Evolutionary conservation across 2,888 invertebrate genomes (phyloP).

Genomic region (Stegophylla sp.): DNA sequence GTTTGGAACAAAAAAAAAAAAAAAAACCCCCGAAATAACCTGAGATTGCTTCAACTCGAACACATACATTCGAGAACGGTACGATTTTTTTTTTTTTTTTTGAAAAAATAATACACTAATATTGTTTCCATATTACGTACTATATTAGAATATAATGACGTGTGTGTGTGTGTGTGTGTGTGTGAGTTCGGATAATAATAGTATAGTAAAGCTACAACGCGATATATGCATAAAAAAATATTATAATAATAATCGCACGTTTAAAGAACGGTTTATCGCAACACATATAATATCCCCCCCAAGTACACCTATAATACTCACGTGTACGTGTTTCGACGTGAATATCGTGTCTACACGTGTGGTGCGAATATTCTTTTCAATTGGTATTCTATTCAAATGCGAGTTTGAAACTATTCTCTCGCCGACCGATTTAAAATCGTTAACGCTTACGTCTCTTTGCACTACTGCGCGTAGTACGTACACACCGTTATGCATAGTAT

Average conservation of each 20-base stretch:
- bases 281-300: no score
- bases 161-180: background rate
- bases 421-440: no score
- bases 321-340: no score
- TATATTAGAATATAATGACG: no score
- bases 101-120: background rate
- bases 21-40: no score
- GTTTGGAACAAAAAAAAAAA: slow-evolving; percentile 28
- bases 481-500: no score
- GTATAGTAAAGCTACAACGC: no score
- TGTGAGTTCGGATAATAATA: no score
- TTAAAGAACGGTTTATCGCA: no score
- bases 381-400: slow-evolving; percentile 1
- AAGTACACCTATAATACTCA: no score
- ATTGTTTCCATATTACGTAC: background rate
- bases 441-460: background rate
- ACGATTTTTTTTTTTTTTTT: background rate
- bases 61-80: no score
- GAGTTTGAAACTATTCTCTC: background rate
- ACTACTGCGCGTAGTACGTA: background rate
- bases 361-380: background rate
- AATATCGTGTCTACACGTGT: background rate
- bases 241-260: background rate
- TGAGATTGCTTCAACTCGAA: background rate
- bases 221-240: background rate